Conservation (phyloP, 2,888 invertebrate genomes). For the Neoscelio sp. region DNA sequence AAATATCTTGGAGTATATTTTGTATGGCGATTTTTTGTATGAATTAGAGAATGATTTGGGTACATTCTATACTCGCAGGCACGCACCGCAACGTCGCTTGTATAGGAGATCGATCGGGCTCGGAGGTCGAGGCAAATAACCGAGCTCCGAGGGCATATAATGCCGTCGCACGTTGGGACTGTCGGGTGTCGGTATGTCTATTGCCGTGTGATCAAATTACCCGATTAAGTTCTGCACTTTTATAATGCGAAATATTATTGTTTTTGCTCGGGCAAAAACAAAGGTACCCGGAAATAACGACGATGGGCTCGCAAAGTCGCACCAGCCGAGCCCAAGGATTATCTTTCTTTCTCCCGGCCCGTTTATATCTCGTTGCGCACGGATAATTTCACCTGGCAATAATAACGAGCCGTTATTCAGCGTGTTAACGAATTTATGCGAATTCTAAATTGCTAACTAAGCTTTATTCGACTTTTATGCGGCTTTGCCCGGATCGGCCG, state of each 20-base stretch:
- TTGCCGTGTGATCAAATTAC: constrained; percentile 59
- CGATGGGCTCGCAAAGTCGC: no score
- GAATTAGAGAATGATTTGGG: constrained; percentile 6
- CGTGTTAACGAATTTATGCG: constrained; percentile 28
- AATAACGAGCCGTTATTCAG: constrained; percentile 12
- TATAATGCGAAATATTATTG: no score
- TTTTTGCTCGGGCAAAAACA: no score
- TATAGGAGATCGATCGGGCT: constrained; percentile 63
- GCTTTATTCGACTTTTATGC: constrained; percentile 68
- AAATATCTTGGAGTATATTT: no score
- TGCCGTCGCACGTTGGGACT: constrained; percentile 45
- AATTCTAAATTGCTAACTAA: constrained; percentile 28
- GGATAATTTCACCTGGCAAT: no score
- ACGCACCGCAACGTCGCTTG: constrained; percentile 60
- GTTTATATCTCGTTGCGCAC: no score
- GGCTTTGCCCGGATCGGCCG: constrained; percentile 64
- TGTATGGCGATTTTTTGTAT: no score
- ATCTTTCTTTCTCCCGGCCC: no score
- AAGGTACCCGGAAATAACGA: no score
- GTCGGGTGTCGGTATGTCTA: constrained; percentile 55
- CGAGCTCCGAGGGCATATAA: constrained; percentile 53
- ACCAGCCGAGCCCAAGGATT: no score
- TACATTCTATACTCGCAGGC: constrained; percentile 43
- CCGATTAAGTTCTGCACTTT: constrained; percentile 19
- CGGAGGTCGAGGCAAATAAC: constrained; percentile 67